Percentiles rank a stretch among this genome's conserved stretches.
Evolutionary conservation across 2,888 invertebrate species (phyloP).

Genomic region (Dolichopus griseipennis): DNA sequence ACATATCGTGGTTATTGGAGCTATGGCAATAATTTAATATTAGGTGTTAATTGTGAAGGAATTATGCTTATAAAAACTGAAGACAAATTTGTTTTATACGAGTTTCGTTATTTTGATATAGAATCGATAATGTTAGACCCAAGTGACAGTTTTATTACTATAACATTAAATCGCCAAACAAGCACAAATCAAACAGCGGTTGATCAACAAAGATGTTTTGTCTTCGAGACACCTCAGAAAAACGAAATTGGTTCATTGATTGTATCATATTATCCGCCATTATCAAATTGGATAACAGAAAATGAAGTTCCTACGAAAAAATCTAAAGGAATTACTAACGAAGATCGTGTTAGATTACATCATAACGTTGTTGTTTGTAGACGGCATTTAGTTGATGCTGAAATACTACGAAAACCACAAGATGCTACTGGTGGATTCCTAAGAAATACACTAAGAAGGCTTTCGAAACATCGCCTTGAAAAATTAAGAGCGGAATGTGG

Average conservation of each 20-base stretch:
- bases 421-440: constrained; percentile 79
- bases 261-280: constrained; percentile 79
- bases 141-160: constrained; percentile 83
- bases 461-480: constrained; percentile 77
- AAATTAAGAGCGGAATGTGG: constrained; percentile 62
- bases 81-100: constrained; percentile 84
- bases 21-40: constrained; percentile 60
- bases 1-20: constrained; percentile 92
- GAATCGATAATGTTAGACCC: constrained; percentile 87
- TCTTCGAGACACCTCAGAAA: constrained; percentile 83
- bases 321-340: constrained; percentile 67
- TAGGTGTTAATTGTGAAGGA: constrained; percentile 86
- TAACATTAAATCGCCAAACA: constrained; percentile 66
- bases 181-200: constrained; percentile 27
- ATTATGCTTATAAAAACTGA: constrained; percentile 83
- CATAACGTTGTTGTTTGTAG: constrained; percentile 79
- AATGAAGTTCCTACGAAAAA: constrained; percentile 56
- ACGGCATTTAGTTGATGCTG: constrained; percentile 72
- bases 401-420: constrained; percentile 70
- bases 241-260: constrained; percentile 87
- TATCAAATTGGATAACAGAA: constrained; percentile 75
- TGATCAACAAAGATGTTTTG: constrained; percentile 70
- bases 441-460: constrained; percentile 75
- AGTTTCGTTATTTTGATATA: constrained; percentile 82
- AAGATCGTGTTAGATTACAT: constrained; percentile 78